Evolutionary conservation across 2,113 vertebrate genomes (phyloP).

Genomic region (Myocastor coypus): DNA sequence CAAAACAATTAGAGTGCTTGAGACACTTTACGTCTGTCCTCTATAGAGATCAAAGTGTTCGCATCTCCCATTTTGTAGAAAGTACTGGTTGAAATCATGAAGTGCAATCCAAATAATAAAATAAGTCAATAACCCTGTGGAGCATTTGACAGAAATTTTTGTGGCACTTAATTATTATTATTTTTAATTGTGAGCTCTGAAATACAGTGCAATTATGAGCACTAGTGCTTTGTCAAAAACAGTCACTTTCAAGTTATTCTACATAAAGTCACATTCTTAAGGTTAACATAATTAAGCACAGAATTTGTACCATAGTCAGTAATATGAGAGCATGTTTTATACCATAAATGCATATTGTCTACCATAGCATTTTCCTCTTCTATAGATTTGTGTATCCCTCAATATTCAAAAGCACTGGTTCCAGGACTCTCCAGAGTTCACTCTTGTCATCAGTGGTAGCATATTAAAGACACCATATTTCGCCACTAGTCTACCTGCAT

Average conservation of each 20-base stretch:
- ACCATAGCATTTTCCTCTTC: neutral
- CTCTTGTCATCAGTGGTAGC: neutral
- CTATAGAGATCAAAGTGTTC: slow-evolving; percentile 60
- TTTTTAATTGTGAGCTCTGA: slow-evolving; percentile 44
- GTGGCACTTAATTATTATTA: slow-evolving; percentile 43
- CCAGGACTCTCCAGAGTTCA: neutral
- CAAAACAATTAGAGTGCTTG: slow-evolving; percentile 80
- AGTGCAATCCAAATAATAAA: neutral
- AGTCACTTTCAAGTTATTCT: slow-evolving; percentile 25
- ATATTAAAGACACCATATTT: neutral
- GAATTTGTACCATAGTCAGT: neutral
- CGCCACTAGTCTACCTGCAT: neutral
- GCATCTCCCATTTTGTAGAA: slow-evolving; percentile 40
- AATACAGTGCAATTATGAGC: neutral
- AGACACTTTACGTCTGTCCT: slow-evolving; percentile 81
- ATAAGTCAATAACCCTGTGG: neutral
- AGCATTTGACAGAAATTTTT: slow-evolving; percentile 33
- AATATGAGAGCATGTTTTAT: neutral
- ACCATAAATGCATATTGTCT: neutral
- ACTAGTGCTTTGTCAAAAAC: neutral
- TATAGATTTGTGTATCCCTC: neutral
- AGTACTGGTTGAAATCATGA: slow-evolving; percentile 59
- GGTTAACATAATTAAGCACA: neutral
- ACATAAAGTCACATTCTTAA: neutral
- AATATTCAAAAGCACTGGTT: neutral